Base-by-base conservation (phyloP, 53 echinoderm and acorn worm species). In the Temnopleurus reevesii region DNA sequence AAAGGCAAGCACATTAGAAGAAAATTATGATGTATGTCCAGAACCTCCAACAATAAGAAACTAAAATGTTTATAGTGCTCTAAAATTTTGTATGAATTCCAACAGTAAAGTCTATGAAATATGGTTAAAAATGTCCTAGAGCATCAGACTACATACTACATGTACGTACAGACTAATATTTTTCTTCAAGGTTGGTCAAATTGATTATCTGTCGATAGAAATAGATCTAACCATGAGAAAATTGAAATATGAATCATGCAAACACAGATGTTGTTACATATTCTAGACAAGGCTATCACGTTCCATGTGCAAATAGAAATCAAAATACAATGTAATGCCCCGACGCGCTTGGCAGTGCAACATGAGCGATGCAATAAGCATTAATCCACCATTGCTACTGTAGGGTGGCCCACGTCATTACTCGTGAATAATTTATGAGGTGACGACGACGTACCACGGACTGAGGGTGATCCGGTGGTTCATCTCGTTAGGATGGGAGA, bases 391-490 rank as follows among this genome's bases (percentile, higher is more conserved):
- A 46, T 27, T 12, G 46, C 5, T 12, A 47, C 79, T 7, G n/a
- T 83, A 54, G 51, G 35, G 30, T 55, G 29, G 35, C 83, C 33
- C 55, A 83, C 83, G 83, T 83, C 83, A 83, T 53, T 55, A 23
- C 21, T 55, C 47, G 49, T 33, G 83, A 83, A 83, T 83, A 83
- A 83, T 83, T 83, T 35, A 83, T 83, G 83, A 83, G 83, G 47
- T 38, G 79, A 79, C 49, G 43, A 15, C 53, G 79, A 79, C 49
- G 43, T 8, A 8, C n/a, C n/a, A 41, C 6, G 71, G 7, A 41
- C n/a, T 12, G 49, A 49, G 49, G 41, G 71, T 38, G 71, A 71
- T 71, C 71, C 41, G 30, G 36, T n/a, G 71, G 71, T 71, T 41
- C 36, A n/a, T 8, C 41, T 38, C 38, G 12, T 31, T 17, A 30